Conservation (phyloP, 2,888 invertebrate genomes). For the Eupithecia subumbrata region DNA sequence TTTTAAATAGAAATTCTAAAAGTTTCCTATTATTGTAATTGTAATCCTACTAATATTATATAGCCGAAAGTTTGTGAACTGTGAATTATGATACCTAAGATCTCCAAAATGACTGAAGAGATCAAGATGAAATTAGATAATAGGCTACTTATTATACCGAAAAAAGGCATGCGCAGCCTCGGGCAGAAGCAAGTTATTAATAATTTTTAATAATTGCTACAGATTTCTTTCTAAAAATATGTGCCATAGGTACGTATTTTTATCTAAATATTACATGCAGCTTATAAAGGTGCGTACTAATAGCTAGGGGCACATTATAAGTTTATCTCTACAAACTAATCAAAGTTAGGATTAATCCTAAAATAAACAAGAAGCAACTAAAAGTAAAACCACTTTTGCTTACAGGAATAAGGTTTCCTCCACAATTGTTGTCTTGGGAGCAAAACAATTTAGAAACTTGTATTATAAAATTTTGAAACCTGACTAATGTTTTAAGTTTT, state of each 20-base stretch:
- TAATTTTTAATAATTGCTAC: not conserved
- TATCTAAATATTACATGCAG: not conserved
- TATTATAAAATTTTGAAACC: not conserved
- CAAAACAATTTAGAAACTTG: constrained; percentile 5
- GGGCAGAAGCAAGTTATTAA: no score
- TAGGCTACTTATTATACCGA: no score
- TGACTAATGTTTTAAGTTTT: not conserved
- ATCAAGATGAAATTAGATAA: no score
- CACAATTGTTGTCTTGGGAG: constrained; percentile 29
- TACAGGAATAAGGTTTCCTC: constrained; percentile 45
- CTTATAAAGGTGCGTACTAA: not conserved
- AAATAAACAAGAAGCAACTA: constrained; percentile 53
- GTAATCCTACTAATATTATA: no score
- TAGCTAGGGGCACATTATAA: constrained; percentile 21
- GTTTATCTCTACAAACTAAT: constrained; percentile 52
- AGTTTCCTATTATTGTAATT: no score
- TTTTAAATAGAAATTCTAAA: not conserved
- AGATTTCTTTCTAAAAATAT: not conserved
- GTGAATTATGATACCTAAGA: no score
- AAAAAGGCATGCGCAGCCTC: no score
- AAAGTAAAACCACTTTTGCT: constrained; percentile 53
- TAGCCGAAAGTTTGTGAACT: no score
- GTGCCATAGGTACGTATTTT: not conserved
- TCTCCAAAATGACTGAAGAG: no score
- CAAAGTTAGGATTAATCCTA: constrained; percentile 54